Base-by-base conservation (phyloP, 1,140 invertebrate genomes). In the Leptopilina boulardi region DNA sequence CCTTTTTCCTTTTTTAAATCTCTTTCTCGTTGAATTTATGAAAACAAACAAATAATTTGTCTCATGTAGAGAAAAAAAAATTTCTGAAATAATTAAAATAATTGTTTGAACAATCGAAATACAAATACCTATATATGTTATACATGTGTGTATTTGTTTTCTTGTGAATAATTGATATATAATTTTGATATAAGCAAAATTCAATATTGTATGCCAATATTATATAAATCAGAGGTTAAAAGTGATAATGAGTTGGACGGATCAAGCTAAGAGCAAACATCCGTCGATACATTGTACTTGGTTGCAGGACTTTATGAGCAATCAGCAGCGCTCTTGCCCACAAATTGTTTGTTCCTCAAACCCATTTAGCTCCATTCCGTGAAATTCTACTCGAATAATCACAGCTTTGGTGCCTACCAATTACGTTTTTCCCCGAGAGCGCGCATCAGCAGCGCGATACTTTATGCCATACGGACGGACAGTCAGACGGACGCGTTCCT, bases 301-400 rank as follows among this genome's bases (percentile, higher is more conserved):
- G 34, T 38, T 80, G 83, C 82, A 75, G 78, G 82, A 87, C 84
- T 90, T 91, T 89, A 91, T 87, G 89, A 90, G 87, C 87, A 90
- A 90, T 91, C 88, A 89, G 85, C 77, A 82, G 84, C 80, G 88
- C 87, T 86, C 85, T 85, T 86, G 87, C 82, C 85, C 87, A 87
- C 85, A 90, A 90, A 91, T 91, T 90, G 87, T 89, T 91, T 90
- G 88, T 89, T 90, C 88, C 89, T 89, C 88, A 90, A 91, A 91
- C 85, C 86, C 89, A 90, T 89, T 90, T 89, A 87, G 86, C 85
- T 90, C 86, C 85, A 90, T 91, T 90, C 89, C 87, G 82, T 90
- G 89, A 88, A 91, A 89, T 89, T 88, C 88, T 88, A 86, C 87
- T 90, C 86, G 85, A 90, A 90, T 89, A 90, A 90, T 90, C 88